These are phyloP conservation scores for Holcopasites calliopsidis DNA, from an alignment of 1,140 invertebrate species.

Conservation along the genomic window DNA sequence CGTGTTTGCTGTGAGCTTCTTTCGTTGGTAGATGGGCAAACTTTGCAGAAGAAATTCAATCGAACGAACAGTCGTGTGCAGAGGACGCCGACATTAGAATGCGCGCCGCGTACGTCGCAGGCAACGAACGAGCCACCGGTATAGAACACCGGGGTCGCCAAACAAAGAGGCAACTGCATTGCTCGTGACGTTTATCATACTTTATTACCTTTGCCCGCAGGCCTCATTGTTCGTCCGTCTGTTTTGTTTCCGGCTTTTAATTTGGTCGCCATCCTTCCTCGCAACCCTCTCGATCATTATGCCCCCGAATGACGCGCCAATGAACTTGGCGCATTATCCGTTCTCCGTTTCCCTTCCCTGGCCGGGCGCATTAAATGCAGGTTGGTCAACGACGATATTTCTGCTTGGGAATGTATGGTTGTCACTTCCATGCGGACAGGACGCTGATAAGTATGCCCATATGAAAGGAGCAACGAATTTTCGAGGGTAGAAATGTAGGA, in stretches of 20 bases:
- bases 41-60: conserved; percentile 54
- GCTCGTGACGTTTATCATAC: conserved; percentile 73
- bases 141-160: conserved; percentile 43
- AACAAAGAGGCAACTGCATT: conserved; percentile 66
- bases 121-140: conserved; percentile 33
- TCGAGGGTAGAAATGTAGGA: too few relatives aligned
- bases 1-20: conserved; percentile 13
- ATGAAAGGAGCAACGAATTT: background rate
- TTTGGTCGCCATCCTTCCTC: conserved; percentile 49
- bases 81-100: conserved; percentile 43
- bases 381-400: conserved; percentile 26
- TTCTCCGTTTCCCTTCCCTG: conserved; percentile 41
- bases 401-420: background rate
- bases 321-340: conserved; percentile 52
- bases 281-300: conserved; percentile 37
- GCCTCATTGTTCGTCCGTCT: conserved; percentile 67
- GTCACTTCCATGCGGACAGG: background rate
- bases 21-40: conserved; percentile 40
- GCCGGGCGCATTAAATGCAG: conserved; percentile 41
- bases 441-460: background rate
- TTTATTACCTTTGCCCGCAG: conserved; percentile 68
- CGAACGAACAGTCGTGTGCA: conserved; percentile 52
- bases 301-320: conserved; percentile 49
- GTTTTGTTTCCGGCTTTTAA: conserved; percentile 73
- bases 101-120: conserved; percentile 30